phyloP scores from a whole-genome alignment of 2,797 vertebrate genomes.

The Eulemur mongoz region DNA sequence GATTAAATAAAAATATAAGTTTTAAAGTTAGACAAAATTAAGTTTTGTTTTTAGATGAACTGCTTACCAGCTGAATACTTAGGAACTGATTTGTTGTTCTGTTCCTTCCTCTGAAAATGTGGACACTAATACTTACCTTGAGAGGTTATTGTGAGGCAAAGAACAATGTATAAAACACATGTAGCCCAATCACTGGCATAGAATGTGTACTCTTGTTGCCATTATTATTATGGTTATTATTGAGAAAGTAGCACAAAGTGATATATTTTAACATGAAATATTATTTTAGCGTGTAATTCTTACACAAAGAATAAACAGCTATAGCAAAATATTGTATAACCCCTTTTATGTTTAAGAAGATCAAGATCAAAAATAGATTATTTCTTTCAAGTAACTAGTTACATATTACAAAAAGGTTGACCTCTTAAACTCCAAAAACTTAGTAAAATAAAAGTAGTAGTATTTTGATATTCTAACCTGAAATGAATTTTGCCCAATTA shows the following conservation, averaged over 20 bases:
- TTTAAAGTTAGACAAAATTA: background rate
- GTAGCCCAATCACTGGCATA: background rate
- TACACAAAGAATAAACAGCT: background rate
- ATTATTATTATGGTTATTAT: background rate
- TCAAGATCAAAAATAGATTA: background rate
- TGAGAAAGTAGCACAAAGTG: background rate
- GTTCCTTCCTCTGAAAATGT: background rate
- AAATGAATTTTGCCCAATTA: constrained; percentile 19
- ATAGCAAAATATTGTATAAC: background rate
- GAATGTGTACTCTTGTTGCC: background rate
- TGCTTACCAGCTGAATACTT: background rate
- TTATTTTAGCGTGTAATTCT: background rate
- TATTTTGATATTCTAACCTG: background rate
- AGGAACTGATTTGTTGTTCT: background rate
- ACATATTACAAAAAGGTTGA: background rate
- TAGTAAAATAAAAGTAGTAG: background rate
- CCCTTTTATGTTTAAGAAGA: background rate
- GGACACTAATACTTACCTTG: background rate
- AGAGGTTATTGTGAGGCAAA: background rate
- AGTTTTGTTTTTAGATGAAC: background rate
- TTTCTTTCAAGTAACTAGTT: background rate
- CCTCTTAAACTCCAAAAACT: background rate
- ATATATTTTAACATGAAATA: background rate
- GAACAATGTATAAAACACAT: background rate
- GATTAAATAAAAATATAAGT: background rate